phyloP scores from a whole-genome alignment of 1,140 invertebrate species.

The Caenorhabditis latens region DNA sequence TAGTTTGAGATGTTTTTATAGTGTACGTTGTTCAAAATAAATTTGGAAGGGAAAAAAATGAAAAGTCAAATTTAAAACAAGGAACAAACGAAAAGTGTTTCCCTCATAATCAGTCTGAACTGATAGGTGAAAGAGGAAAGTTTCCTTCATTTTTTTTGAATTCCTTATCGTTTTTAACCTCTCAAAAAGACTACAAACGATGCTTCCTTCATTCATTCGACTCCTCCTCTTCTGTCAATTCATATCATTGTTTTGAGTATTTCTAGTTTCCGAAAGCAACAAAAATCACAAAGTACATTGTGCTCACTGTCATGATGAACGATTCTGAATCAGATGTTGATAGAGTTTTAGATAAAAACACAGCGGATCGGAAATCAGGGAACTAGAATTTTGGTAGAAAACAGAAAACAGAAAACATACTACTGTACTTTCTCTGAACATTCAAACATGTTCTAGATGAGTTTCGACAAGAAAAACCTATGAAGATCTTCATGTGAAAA shows the following conservation, averaged over 20 bases:
- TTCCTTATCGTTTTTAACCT: slow-evolving; percentile 1
- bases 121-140: not conserved
- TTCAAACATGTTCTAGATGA: too few species aligned
- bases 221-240: not conserved
- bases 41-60: not conserved
- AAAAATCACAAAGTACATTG: slow-evolving; percentile 26
- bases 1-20: not conserved
- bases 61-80: not conserved
- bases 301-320: not conserved
- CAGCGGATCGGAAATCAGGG: not conserved
- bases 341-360: not conserved
- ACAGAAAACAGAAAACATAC: too few species aligned
- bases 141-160: not conserved
- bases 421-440: too few species aligned
- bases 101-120: not conserved
- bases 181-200: not conserved
- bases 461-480: too few species aligned
- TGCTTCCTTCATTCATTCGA: not conserved
- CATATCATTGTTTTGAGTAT: not conserved
- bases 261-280: not conserved
- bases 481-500: too few species aligned
- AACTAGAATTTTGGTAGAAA: too few species aligned
- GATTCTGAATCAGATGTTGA: not conserved
- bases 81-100: not conserved
- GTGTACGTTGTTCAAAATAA: not conserved